These are phyloP conservation scores for Meteorus colon DNA, from an alignment of 2,888 invertebrate genomes.

Conservation along the genomic window DNA sequence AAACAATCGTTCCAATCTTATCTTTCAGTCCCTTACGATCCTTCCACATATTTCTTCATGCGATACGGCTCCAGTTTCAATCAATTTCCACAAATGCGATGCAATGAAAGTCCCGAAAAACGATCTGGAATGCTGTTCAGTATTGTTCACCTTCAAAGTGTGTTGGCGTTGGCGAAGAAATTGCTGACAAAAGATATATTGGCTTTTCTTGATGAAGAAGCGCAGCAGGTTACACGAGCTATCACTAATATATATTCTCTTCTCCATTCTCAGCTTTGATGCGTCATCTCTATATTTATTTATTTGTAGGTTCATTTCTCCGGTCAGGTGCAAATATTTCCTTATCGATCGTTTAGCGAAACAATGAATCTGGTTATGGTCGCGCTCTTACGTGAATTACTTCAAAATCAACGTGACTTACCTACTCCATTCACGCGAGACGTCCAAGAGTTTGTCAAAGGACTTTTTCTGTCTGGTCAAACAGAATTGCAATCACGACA, in stretches of 20 bases:
- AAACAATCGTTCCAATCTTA: constrained; percentile 76
- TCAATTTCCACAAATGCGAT: constrained; percentile 88
- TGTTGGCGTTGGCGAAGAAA: constrained; percentile 87
- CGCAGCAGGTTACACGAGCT: constrained; percentile 79
- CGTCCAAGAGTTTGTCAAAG: constrained; percentile 91
- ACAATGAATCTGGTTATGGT: constrained; percentile 95
- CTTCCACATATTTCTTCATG: constrained; percentile 90
- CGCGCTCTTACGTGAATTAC: constrained; percentile 89
- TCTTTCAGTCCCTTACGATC: constrained; percentile 84
- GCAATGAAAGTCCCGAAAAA: constrained; percentile 83
- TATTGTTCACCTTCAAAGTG: constrained; percentile 86
- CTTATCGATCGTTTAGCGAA: constrained; percentile 96
- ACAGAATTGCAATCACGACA: constrained; percentile 92
- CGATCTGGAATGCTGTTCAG: constrained; percentile 81
- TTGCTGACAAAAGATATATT: constrained; percentile 89
- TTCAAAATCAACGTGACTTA: constrained; percentile 92
- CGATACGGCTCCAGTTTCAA: constrained; percentile 95
- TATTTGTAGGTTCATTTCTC: constrained; percentile 74
- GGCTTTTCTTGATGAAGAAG: constrained; percentile 87
- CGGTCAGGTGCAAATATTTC: constrained; percentile 81
- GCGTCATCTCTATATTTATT: constrained; percentile 75
- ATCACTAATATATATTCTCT: constrained; percentile 73
- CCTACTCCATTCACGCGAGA: constrained; percentile 94
- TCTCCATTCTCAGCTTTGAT: too few species aligned
- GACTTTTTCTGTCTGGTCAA: constrained; percentile 92